Evolutionary conservation across 53 echinoderm and acorn worm species (phyloP), one percentile per base, ranked within the genome.

Genomic region (Mesocentrotus franciscanus): DNA sequence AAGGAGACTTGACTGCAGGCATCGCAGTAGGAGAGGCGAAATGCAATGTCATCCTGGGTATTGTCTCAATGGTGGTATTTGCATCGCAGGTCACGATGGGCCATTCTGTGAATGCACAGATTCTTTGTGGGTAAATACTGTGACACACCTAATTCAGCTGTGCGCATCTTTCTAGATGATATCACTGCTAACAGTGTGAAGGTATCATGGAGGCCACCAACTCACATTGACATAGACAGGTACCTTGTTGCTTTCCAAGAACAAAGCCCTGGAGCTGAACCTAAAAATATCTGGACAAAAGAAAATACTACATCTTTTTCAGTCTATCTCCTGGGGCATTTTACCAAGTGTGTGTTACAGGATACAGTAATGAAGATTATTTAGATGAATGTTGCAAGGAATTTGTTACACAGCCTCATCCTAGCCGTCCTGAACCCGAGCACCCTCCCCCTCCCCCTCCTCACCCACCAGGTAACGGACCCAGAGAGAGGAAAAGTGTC

Each of bases 321-420:
- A 29, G 78, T 10, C 94, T 93, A 55, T 26, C 14, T 16, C 36
- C 94, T 4, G 83, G 94, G 11, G 12, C 29, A 1, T 56, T 34
- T 8, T 94, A 94, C 39, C 24, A 85, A 34, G 61, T 94, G 64
- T 94, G 95, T 29, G 87, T 94, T 33, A n/a, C 27, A 24, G 95
- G 85, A 36, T 62, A 42, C 22, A 17, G 1, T 27, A 26, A 61
- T 34, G 55, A 56, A 8, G 87, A 71, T 29, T 7, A 13, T 14
- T n/a, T 94, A 26, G 70, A 36, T 30, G 16, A 64, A 66, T 85
- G 85, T n/a, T 85, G 87, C 85, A 85, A 94, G 87, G 64, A 42
- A 32, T 85, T 59, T 39, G 22, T 26, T 11, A 87, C 95, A 56
- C n/a, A 39, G n/a, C 60, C 68, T 17, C 95, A 60, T 85, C 95